A percentile compares a stretch with the other conserved stretches of the same genome.
Evolutionary conservation across 2,888 invertebrate species (phyloP).

Genomic region (Caenorhabditis sp.): DNA sequence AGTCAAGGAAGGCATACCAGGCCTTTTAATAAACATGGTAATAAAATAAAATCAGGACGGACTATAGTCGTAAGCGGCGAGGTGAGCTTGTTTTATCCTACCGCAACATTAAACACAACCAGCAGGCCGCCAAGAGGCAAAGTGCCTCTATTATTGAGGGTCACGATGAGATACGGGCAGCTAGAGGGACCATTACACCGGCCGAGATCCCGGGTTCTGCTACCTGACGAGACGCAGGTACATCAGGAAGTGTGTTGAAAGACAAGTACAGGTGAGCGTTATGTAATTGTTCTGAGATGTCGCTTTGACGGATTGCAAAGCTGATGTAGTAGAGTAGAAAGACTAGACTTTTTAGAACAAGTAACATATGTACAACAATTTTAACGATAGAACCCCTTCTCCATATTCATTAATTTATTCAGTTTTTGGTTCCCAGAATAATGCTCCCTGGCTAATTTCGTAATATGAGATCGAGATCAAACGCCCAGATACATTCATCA

Average conservation of each 20-base stretch:
- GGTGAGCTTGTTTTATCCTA: constrained; percentile 57
- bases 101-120: constrained; percentile 60
- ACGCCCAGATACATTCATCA: constrained; percentile 9
- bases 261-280: not conserved
- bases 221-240: constrained; percentile 30
- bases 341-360: not conserved
- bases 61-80: constrained; percentile 28
- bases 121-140: constrained; percentile 30
- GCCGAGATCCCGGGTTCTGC: not conserved
- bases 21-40: constrained; percentile 42
- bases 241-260: not conserved
- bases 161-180: constrained; percentile 38
- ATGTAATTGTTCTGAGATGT: not conserved
- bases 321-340: too few relatives aligned
- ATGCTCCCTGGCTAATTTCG: not conserved
- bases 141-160: constrained; percentile 57
- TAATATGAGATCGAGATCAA: not conserved
- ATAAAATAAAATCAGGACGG: constrained; percentile 15
- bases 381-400: too few relatives aligned
- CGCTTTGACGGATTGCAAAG: too few relatives aligned
- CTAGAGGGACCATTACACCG: constrained; percentile 47
- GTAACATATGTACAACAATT: not conserved
- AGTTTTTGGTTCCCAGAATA: too few relatives aligned
- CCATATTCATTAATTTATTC: too few relatives aligned
- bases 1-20: not conserved